A percentile compares a stretch with the other conserved stretches of the same genome.
phyloP scores from a whole-genome alignment of 2,797 vertebrate species.

The Peromyscus attwateri region DNA sequence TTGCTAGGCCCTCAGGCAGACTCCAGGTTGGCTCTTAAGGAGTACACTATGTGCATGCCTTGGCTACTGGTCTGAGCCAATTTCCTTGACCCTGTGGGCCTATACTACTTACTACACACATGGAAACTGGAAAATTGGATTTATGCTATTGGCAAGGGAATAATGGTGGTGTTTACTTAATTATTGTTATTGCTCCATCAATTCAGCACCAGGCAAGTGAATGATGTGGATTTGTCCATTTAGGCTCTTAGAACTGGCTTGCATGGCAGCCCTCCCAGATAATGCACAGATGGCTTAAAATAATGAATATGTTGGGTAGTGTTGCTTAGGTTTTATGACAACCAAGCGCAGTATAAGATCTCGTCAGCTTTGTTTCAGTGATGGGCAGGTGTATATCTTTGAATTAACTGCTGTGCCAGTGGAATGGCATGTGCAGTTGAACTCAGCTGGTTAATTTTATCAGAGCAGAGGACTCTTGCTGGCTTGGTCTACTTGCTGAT shows the following conservation, averaged over 20 bases:
- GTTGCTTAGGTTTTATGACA: constrained; percentile 36
- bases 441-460: background rate
- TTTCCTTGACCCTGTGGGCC: too few relatives aligned
- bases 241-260: background rate
- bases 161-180: background rate
- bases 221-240: background rate
- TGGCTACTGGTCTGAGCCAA: too few relatives aligned
- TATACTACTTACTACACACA: too few relatives aligned
- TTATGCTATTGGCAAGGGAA: background rate
- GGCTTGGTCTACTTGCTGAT: background rate
- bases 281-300: constrained; percentile 6
- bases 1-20: too few relatives aligned
- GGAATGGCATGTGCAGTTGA: background rate
- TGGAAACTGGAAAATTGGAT: background rate
- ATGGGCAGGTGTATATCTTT: background rate
- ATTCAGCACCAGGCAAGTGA: background rate
- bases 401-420: background rate
- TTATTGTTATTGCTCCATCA: background rate
- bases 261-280: background rate
- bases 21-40: too few relatives aligned
- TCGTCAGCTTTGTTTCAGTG: background rate
- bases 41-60: too few relatives aligned
- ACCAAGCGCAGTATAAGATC: background rate
- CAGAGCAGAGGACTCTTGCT: background rate
- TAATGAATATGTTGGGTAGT: background rate